Percentiles rank a stretch among this genome's conserved stretches.
phyloP scores from a whole-genome alignment of 1,140 invertebrate genomes.

The Atopsyche davidsoni region DNA sequence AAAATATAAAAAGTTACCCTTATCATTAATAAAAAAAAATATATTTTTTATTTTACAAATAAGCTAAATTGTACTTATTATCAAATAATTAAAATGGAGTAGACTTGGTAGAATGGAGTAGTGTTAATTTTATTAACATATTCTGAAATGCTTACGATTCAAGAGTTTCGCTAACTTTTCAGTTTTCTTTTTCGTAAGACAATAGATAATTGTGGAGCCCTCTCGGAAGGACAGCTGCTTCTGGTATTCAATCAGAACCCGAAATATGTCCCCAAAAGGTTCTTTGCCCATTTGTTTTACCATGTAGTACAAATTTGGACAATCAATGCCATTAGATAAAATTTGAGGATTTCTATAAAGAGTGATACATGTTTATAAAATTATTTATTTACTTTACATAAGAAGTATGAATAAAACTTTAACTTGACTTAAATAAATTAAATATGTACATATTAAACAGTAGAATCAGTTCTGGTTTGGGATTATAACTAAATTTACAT shows the following conservation, averaged over 20 bases:
- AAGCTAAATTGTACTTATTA: no score
- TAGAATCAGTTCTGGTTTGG: no score
- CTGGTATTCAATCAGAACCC: conserved; percentile 29
- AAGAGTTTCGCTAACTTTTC: conserved; percentile 53
- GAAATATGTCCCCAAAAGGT: conserved; percentile 32
- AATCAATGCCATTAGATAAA: conserved; percentile 59
- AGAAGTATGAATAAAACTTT: neutral
- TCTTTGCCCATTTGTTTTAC: conserved; percentile 44
- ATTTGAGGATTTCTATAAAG: conserved; percentile 48
- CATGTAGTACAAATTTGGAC: conserved; percentile 64
- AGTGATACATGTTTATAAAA: conserved; percentile 3
- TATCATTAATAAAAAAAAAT: no score
- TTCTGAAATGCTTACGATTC: conserved; percentile 37
- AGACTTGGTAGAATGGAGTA: no score
- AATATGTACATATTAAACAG: no score
- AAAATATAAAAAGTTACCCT: no score
- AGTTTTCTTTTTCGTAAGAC: conserved; percentile 63
- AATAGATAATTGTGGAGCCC: conserved; percentile 69
- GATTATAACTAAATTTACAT: no score
- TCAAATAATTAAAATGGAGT: no score
- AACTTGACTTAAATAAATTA: no score
- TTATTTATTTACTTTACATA: neutral
- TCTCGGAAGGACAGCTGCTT: conserved; percentile 22
- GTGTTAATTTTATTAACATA: no score
- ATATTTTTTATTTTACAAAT: neutral